Evolutionary conservation across 2,888 invertebrate genomes (phyloP).

Genomic region (Thymelicus lineola): DNA sequence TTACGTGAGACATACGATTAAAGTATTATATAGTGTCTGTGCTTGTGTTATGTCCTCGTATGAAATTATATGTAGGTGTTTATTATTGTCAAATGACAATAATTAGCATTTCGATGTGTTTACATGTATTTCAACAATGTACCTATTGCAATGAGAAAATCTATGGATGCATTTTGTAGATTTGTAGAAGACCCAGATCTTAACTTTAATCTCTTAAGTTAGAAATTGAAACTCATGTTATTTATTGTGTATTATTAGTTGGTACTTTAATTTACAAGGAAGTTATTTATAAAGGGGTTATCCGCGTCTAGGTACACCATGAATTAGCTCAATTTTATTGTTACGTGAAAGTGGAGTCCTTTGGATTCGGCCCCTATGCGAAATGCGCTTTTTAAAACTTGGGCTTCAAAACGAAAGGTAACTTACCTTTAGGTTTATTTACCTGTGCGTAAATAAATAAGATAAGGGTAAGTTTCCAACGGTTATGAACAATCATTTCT

Average conservation of each 20-base stretch:
- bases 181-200: constrained; percentile 48
- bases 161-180: constrained; percentile 45
- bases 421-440: constrained; percentile 24
- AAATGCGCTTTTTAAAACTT: constrained; percentile 23
- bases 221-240: constrained; percentile 49
- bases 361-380: background rate
- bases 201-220: constrained; percentile 53
- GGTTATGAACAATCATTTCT: background rate
- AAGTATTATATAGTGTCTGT: background rate
- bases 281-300: constrained; percentile 22
- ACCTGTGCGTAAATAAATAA: constrained; percentile 20
- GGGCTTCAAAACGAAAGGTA: background rate
- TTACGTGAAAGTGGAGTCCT: constrained; percentile 12
- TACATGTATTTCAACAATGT: background rate
- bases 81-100: constrained; percentile 7
- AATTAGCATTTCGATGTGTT: constrained; percentile 21
- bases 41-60: background rate
- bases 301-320: constrained; percentile 11
- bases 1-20: background rate
- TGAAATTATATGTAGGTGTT: constrained; percentile 5
- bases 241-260: constrained; percentile 46
- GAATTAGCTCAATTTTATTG: constrained; percentile 27
- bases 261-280: constrained; percentile 17
- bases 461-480: constrained; percentile 3
- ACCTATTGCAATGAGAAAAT: constrained; percentile 8